These are phyloP conservation scores for Ephestia elutella DNA, from an alignment of 1,140 invertebrate genomes.

Conservation along the genomic window DNA sequence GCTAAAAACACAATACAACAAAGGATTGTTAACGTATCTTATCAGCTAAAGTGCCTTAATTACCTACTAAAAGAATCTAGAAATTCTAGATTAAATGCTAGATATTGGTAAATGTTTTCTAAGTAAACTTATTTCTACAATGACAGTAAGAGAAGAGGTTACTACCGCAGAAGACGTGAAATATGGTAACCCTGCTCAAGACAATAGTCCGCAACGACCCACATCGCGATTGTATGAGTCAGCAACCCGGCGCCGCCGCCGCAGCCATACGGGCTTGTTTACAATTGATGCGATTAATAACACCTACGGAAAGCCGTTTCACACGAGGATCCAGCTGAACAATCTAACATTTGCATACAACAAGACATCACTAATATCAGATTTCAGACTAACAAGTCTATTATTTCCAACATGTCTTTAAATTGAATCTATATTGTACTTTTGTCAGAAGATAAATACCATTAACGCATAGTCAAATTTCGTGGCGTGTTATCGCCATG, in stretches of 20 bases:
- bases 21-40: too few species aligned
- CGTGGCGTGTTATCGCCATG: not conserved
- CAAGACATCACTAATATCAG: not conserved
- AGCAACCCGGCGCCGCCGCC: slow-evolving; percentile 46
- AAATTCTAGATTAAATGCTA: too few species aligned
- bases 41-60: too few species aligned
- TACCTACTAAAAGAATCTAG: too few species aligned
- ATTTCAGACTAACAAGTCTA: not conserved
- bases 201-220: slow-evolving; percentile 28
- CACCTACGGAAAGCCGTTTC: slow-evolving; percentile 31
- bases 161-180: not conserved
- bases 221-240: slow-evolving; percentile 61
- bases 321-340: slow-evolving; percentile 4
- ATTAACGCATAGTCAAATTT: not conserved
- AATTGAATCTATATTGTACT: slow-evolving; percentile 5
- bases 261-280: slow-evolving; percentile 58
- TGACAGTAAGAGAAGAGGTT: not conserved
- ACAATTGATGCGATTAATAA: slow-evolving; percentile 65
- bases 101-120: too few species aligned
- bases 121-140: too few species aligned
- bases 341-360: slow-evolving; percentile 1
- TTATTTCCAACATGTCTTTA: not conserved
- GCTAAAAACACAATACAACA: too few species aligned
- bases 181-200: slow-evolving; percentile 4
- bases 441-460: slow-evolving; percentile 23